Base-by-base conservation (phyloP, 2,797 vertebrate species). In the Clarias fuscus region DNA sequence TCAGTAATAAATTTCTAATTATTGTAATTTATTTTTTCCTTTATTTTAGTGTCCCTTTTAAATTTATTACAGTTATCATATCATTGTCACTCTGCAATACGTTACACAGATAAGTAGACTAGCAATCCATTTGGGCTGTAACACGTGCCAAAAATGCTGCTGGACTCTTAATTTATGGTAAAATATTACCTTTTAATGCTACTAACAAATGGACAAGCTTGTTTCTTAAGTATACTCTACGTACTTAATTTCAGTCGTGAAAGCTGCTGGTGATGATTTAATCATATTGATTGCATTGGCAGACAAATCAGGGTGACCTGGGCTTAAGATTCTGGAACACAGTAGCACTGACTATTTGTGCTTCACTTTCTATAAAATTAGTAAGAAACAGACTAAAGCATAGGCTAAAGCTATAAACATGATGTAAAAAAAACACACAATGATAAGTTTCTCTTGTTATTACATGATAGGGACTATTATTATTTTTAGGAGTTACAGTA, bases 1-100 rank as follows among this genome's bases (percentile, higher is more conserved):
- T 86, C 87, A 96, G 96, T 95, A 96, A 95, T 96, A 94, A 95
- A 96, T 96, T 95, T 93, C 90, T 85, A 90, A 91, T 95, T 94
- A 96, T 95, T 95, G 90, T 95, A 96, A 96, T 95, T 95, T 93
- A 96, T 94, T 95, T 93, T 95, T 95, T 94, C 95, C 93, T 93
- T 96, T 96, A 96, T 96, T 96, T 94, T 95, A 94, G 95, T 95
- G 95, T 96, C 95, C 95, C 92, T 90, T 88, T 91, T 96, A 94
- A 95, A 97, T 96, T 96, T 96, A 96, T 96, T 95, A 95, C 92
- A 91, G 93, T 96, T 93, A 68, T 93, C 92, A 94, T 94, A 94
- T 93, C 92, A 93, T 92, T 93, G 95, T 94, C 90, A 70, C 76
- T 77, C 85, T 86, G 85, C 72, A 84, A 88, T 90, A 91, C 88